These are phyloP conservation scores for Tenthredo amoena DNA, from an alignment of 2,888 invertebrate genomes.

Conservation along the genomic window DNA sequence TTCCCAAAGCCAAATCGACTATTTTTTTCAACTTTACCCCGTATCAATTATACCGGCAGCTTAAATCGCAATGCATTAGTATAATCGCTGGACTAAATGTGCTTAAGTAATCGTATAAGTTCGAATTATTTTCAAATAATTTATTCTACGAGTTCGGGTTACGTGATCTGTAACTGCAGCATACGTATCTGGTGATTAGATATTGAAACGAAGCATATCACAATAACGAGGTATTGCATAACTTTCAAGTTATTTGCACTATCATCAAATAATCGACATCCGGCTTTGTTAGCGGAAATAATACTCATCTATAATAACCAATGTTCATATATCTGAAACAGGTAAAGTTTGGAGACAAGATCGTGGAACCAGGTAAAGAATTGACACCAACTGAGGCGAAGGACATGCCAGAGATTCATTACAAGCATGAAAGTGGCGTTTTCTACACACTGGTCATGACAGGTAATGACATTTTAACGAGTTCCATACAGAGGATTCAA, in stretches of 20 bases:
- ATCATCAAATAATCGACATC: neutral
- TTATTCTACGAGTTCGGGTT: neutral
- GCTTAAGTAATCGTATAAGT: neutral
- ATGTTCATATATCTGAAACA: neutral
- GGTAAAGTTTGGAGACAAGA: constrained; percentile 71
- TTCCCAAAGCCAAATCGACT: no score
- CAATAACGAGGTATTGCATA: neutral
- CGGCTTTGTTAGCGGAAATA: neutral
- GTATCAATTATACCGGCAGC: no score
- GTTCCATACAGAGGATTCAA: no score
- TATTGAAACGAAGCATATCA: neutral
- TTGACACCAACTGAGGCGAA: neutral
- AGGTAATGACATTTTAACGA: constrained; percentile 70
- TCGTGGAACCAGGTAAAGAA: neutral
- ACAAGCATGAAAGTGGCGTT: constrained; percentile 76
- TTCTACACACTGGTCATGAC: constrained; percentile 83
- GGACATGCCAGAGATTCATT: constrained; percentile 74
- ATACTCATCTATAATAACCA: neutral
- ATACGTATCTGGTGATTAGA: no score
- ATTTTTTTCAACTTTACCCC: no score
- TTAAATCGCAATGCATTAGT: no score
- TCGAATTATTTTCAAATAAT: neutral
- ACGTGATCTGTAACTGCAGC: neutral
- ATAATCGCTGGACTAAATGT: neutral
- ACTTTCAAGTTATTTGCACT: neutral